Conservation (phyloP, 2,797 vertebrate species). For the Mareca penelope region DNA sequence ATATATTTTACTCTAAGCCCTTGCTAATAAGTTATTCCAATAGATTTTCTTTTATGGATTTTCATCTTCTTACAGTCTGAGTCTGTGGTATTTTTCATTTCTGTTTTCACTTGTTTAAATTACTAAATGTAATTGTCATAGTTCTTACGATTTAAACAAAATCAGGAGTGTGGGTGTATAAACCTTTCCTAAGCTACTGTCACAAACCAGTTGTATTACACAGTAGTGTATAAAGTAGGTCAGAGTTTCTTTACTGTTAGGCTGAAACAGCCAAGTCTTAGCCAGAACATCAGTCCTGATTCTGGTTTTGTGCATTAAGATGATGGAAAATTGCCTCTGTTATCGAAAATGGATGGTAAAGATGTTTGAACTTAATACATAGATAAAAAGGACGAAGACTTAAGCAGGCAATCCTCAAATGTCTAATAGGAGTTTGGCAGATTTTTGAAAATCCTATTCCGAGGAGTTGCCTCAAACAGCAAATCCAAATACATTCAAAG, state of each 20-base stretch:
- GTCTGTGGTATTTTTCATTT: constrained; percentile 11
- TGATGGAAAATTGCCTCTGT: neutral
- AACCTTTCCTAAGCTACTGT: constrained; percentile 12
- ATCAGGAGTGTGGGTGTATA: neutral
- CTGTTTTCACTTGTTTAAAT: constrained; percentile 15
- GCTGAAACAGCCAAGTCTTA: neutral
- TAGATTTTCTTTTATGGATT: constrained; percentile 48
- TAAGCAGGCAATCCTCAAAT: neutral
- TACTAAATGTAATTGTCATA: neutral
- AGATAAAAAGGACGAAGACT: neutral
- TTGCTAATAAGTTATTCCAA: constrained; percentile 53
- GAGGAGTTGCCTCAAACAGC: neutral
- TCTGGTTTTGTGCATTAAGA: neutral
- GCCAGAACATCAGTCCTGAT: neutral
- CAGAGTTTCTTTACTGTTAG: neutral
- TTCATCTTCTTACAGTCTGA: constrained; percentile 16
- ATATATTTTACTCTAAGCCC: constrained; percentile 47
- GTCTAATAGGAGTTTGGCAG: neutral
- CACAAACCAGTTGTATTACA: neutral
- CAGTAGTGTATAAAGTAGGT: neutral
- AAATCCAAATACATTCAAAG: neutral
- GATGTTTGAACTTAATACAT: neutral
- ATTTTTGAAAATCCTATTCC: neutral
- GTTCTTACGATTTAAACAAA: neutral
- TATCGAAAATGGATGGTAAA: neutral